These are phyloP conservation scores for Diarsia brunnea DNA, from an alignment of 2,888 invertebrate genomes.

Conservation along the genomic window DNA sequence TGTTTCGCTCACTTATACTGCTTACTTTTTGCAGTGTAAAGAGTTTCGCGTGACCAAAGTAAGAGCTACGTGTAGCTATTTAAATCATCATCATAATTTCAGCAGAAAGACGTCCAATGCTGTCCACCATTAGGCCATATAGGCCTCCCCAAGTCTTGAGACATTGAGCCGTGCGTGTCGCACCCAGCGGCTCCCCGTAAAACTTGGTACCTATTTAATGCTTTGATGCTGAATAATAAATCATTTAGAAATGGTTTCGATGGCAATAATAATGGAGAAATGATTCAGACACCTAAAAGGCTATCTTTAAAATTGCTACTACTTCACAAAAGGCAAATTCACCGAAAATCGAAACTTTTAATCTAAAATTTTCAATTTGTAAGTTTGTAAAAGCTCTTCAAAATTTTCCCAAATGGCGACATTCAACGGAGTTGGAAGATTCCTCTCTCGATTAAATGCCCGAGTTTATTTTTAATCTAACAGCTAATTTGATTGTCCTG, in stretches of 20 bases:
- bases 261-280: background rate
- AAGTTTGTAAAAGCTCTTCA: background rate
- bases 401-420: slow-evolving; percentile 17
- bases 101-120: too few species aligned
- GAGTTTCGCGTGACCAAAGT: too few species aligned
- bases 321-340: slow-evolving; percentile 1
- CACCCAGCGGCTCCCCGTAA: too few species aligned
- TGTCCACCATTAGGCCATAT: too few species aligned
- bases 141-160: too few species aligned
- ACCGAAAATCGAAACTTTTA: background rate
- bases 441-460: slow-evolving; percentile 18
- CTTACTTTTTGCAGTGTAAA: too few species aligned
- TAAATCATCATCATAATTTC: too few species aligned
- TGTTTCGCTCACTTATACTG: too few species aligned
- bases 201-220: background rate
- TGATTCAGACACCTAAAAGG: background rate
- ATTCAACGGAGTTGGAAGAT: slow-evolving; percentile 11
- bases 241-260: background rate
- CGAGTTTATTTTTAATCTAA: slow-evolving; percentile 27
- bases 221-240: background rate
- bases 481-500: slow-evolving; percentile 27
- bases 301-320: background rate
- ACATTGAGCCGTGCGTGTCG: too few species aligned
- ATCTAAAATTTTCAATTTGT: background rate
- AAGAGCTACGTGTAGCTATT: too few species aligned